These are phyloP conservation scores for Heliconius eleuchia DNA, from an alignment of 1,140 invertebrate genomes.

Conservation along the genomic window DNA sequence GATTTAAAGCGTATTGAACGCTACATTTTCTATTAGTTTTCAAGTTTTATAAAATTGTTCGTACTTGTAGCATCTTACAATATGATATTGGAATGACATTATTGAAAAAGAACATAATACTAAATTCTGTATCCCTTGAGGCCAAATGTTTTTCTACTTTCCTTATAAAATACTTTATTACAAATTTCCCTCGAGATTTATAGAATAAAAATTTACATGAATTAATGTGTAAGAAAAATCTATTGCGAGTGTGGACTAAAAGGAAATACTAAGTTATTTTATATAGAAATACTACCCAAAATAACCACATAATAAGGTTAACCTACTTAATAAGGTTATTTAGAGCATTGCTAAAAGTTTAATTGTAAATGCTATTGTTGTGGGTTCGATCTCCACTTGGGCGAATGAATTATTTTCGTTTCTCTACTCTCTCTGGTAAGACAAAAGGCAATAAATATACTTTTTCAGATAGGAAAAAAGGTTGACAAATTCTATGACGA, in stretches of 20 bases:
- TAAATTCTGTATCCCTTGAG: slow-evolving; percentile 15
- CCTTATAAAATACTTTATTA: slow-evolving; percentile 34
- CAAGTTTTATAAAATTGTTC: background rate
- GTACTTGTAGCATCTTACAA: background rate
- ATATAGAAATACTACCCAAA: background rate
- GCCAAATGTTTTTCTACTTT: slow-evolving; percentile 21
- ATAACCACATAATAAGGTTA: background rate
- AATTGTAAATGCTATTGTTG: no score
- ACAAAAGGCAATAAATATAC: no score
- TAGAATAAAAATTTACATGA: slow-evolving; percentile 42
- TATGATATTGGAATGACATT: background rate
- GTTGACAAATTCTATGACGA: no score
- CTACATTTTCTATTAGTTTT: background rate
- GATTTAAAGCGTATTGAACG: background rate
- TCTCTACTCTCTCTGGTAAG: no score
- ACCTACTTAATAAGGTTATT: no score
- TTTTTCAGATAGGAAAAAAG: no score
- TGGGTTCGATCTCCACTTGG: no score
- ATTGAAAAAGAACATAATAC: slow-evolving; percentile 3
- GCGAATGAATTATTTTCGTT: no score
- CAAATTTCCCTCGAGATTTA: slow-evolving; percentile 40
- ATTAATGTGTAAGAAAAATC: slow-evolving; percentile 29
- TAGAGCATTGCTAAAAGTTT: no score
- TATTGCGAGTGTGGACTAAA: slow-evolving; percentile 19
- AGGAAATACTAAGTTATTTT: background rate